Conservation (phyloP, 2,113 vertebrate species). For the Centropus unirufus region DNA sequence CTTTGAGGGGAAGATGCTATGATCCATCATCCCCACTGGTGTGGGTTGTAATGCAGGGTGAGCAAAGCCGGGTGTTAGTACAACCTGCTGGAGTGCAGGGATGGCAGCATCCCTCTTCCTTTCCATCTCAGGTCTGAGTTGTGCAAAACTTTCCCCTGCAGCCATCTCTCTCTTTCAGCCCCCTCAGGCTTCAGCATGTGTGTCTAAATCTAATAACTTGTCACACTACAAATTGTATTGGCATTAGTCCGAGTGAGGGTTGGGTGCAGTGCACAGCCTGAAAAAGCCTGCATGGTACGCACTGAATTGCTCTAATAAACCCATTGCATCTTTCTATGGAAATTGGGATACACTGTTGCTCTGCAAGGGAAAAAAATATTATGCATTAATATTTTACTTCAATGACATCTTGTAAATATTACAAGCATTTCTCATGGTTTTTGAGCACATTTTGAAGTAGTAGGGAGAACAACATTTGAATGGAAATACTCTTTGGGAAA, state of each 20-base stretch:
- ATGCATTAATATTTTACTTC: not conserved
- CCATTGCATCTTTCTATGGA: fast-evolving
- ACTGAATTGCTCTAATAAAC: not conserved
- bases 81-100: fast-evolving
- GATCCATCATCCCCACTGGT: fast-evolving
- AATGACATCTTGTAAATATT: not conserved
- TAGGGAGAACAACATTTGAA: not conserved
- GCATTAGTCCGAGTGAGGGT: not conserved
- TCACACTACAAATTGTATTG: not conserved
- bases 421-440: not conserved
- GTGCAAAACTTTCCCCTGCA: not conserved
- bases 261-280: not conserved
- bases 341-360: not conserved
- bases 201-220: not conserved
- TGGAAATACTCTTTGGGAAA: not conserved
- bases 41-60: fast-evolving
- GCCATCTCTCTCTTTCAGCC: not conserved
- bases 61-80: fast-evolving
- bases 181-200: not conserved
- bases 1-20: not conserved
- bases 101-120: not conserved
- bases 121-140: fast-evolving
- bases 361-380: not conserved
- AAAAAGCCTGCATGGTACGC: fast-evolving
- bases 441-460: not conserved